Percentiles rank a stretch among this genome's conserved stretches.
Conservation (phyloP, 2,113 vertebrate genomes). For the Hyperopisus bebe region DNA sequence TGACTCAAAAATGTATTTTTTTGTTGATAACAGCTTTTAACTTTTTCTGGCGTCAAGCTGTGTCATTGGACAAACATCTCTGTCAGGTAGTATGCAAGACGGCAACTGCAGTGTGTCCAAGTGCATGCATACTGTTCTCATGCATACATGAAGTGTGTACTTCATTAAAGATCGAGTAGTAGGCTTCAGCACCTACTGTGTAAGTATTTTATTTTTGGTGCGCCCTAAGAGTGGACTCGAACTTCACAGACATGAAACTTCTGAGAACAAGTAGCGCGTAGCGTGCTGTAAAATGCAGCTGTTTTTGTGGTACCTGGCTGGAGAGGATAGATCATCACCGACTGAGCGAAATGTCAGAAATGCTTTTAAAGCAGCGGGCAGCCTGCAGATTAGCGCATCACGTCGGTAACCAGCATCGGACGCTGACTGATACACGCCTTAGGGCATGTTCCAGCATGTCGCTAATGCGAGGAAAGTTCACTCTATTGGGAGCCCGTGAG, state of each 20-base stretch:
- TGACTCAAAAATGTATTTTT: neutral
- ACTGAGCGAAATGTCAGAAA: constrained; percentile 41
- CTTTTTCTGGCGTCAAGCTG: neutral
- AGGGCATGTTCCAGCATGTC: neutral
- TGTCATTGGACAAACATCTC: neutral
- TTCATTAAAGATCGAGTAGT: neutral
- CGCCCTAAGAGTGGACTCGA: neutral
- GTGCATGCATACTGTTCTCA: neutral
- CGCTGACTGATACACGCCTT: constrained; percentile 10
- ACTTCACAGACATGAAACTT: neutral
- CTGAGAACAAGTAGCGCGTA: neutral
- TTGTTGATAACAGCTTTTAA: neutral
- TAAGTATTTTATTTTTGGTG: neutral
- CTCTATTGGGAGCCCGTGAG: neutral
- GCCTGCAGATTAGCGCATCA: constrained; percentile 41
- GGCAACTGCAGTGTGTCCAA: neutral
- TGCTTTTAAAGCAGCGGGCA: constrained; percentile 38
- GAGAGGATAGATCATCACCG: constrained; percentile 38
- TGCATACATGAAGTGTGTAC: neutral
- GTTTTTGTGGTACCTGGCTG: constrained; percentile 29
- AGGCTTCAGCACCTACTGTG: neutral
- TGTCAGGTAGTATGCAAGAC: neutral
- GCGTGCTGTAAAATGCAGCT: constrained; percentile 32
- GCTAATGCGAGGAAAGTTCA: neutral
- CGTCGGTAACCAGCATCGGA: constrained; percentile 33